Evolutionary conservation across 2,113 vertebrate genomes (phyloP).

Genomic region (Osmerus eperlanus): DNA sequence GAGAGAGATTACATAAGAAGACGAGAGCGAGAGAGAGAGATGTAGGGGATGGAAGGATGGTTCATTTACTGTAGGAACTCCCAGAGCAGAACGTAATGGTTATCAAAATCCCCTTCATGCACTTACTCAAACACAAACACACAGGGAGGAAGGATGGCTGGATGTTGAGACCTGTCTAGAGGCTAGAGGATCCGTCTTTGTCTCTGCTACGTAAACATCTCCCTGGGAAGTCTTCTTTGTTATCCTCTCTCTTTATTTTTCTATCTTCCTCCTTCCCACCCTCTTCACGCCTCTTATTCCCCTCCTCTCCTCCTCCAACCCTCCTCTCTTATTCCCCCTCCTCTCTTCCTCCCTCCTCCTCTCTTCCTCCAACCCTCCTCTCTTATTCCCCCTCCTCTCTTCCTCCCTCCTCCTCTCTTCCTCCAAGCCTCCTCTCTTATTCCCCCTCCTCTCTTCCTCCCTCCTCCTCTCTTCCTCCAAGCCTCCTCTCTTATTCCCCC

Average conservation of each 20-base stretch:
- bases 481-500: not conserved
- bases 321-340: not conserved
- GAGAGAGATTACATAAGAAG: not conserved
- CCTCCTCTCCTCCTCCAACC: conserved; percentile 17
- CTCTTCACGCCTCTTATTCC: no score
- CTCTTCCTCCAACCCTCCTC: conserved; percentile 14
- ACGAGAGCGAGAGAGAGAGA: not conserved
- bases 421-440: not conserved
- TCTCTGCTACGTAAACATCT: no score
- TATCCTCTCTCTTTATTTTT: no score
- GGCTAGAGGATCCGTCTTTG: no score
- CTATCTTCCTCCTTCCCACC: no score
- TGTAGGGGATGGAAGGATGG: not conserved
- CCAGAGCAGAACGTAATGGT: not conserved
- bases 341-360: conserved; percentile 8
- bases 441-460: not conserved
- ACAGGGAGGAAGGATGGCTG: no score
- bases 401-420: not conserved
- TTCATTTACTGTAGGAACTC: not conserved
- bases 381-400: conserved; percentile 16
- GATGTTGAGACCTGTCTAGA: no score
- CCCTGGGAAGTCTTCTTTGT: no score
- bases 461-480: conserved; percentile 7
- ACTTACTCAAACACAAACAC: no score
- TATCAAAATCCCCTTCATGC: not conserved